Percentiles rank a stretch among this genome's conserved stretches.
phyloP scores from a whole-genome alignment of 2,113 vertebrate species.

The Malurus melanocephalus region DNA sequence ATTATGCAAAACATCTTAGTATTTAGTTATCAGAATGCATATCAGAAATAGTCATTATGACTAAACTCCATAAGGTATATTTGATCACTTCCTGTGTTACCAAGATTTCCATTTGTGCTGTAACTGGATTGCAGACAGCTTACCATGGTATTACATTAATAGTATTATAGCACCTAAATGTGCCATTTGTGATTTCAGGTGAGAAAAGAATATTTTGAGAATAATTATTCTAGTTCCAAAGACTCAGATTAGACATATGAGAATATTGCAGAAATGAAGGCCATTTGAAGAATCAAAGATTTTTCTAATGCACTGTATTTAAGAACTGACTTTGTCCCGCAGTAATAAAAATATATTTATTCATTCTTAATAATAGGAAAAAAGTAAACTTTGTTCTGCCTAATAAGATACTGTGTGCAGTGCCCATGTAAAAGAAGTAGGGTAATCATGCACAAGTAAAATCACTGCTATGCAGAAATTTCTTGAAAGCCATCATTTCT shows the following conservation, averaged over 20 bases:
- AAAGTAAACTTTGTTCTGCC: neutral
- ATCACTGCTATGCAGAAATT: neutral
- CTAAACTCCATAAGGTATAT: neutral
- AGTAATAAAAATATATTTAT: neutral
- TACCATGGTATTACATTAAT: neutral
- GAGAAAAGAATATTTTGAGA: neutral
- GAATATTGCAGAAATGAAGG: neutral
- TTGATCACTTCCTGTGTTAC: slow-evolving; percentile 5
- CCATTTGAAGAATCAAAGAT: neutral
- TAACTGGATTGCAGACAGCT: neutral
- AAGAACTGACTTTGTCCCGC: neutral
- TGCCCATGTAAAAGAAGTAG: neutral
- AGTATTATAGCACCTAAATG: neutral
- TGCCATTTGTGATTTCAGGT: neutral
- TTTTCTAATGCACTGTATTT: neutral
- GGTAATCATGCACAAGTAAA: neutral
- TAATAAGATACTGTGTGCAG: neutral
- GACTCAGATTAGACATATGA: neutral
- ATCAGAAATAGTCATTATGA: neutral
- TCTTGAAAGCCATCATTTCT: neutral
- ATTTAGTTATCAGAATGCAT: slow-evolving; percentile 33
- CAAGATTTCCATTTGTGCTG: neutral
- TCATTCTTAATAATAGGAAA: neutral
- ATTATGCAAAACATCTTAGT: neutral
- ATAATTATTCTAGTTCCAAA: neutral